phyloP scores from a whole-genome alignment of 92 coral and sea anemone species.

The Scolanthus callimorphus region DNA sequence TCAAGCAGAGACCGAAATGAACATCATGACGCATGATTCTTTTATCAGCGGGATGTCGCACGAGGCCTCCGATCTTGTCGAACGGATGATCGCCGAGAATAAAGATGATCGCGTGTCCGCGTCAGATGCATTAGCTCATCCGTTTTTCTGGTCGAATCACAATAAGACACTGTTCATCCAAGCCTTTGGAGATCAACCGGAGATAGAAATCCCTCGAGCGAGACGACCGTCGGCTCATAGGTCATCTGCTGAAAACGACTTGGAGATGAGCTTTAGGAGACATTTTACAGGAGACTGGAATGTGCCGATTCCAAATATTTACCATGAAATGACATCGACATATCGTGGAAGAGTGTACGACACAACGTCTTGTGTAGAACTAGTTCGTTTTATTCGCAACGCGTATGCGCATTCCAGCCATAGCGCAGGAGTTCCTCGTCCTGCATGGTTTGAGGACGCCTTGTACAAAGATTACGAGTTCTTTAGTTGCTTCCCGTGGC shows the following conservation, averaged over 20 bases:
- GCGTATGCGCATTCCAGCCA: slow-evolving; percentile 25
- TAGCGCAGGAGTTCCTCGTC: not conserved
- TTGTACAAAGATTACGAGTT: slow-evolving; percentile 30
- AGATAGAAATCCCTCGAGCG: slow-evolving; percentile 18
- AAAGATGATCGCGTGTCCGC: slow-evolving; percentile 35
- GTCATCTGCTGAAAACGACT: slow-evolving; percentile 7
- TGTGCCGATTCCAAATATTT: slow-evolving; percentile 6
- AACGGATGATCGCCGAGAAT: slow-evolving; percentile 1
- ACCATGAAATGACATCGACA: slow-evolving; percentile 15
- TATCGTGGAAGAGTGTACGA: slow-evolving; percentile 9
- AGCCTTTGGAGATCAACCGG: slow-evolving; percentile 48
- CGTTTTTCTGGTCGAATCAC: too few relatives aligned
- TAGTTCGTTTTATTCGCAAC: slow-evolving; percentile 58
- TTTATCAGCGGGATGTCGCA: slow-evolving; percentile 12
- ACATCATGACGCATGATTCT: slow-evolving; percentile 7
- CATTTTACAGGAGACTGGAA: slow-evolving; percentile 6
- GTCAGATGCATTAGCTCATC: not conserved
- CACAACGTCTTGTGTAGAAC: slow-evolving; percentile 35
- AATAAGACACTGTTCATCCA: slow-evolving; percentile 29
- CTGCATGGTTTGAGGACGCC: too few relatives aligned
- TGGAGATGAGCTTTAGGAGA: not conserved
- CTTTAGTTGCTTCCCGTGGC: slow-evolving; percentile 20
- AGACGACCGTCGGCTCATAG: slow-evolving; percentile 17
- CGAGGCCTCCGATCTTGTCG: slow-evolving; percentile 46
- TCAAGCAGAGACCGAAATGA: slow-evolving; percentile 24